Evolutionary conservation across 1,140 invertebrate species (phyloP), one percentile per base, ranked within the genome.

Genomic region (Bombus sibiricus): DNA sequence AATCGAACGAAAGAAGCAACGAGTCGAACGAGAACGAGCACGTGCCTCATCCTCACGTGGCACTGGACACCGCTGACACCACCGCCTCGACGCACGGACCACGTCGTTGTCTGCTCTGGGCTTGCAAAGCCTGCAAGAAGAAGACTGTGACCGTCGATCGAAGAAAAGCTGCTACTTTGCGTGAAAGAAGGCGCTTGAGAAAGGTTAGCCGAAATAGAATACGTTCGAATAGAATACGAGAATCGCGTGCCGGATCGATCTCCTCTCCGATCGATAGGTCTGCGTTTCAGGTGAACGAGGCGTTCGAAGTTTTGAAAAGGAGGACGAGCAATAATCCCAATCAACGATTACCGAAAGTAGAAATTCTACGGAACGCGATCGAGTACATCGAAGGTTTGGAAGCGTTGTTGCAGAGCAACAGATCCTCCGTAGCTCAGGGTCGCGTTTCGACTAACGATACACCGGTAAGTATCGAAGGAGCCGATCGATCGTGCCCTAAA

Each of bases 341-440:
- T 93, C 99, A 99, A 93, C 96, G 99, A 79, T 96, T 99, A 90
- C 99, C 99, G 9, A 99, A 99, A 96, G 98, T 99, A 76, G 99
- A 99, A 95, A 99, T 99, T 89, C 96, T 99, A 34, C 96, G 99
- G 86, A 99, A 98, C 92, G 99, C 99, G 59, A 99, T 99, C 92
- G 99, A 99, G 91, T 99, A 99, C 94, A 99, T 99, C 89, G 99
- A 99, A 93, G 98, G 98, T 91, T 95, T 99, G 86, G 99, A 99
- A 93, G 97, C 98, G 88, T 95, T 98, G 3, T 94, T 98, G 0
- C 96, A 98, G 91, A 96, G 96, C 85, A 92, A 93, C 87, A 91
- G 94, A 90, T 86, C 92, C 43, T 81, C 93, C 43, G 91, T 88
- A 66, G 86, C 92, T 81, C 93, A 94, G 77, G 92, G 93, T 87